Base-by-base conservation (phyloP, 1,140 invertebrate species). In the Adoxophyes honmai region DNA sequence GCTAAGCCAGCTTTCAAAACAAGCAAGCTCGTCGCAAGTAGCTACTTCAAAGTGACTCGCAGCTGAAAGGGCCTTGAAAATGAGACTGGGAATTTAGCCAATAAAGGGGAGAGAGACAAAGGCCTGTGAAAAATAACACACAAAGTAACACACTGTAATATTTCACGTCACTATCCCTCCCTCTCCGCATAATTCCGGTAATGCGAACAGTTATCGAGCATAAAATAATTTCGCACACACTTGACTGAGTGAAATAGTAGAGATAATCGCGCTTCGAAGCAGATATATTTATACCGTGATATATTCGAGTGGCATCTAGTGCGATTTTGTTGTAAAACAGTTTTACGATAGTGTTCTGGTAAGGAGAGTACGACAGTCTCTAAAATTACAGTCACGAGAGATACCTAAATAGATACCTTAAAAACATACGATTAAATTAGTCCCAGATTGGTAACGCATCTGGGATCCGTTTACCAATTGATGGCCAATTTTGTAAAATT, bases 21-120 rank as follows among this genome's bases (percentile, higher is more conserved):
- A 28, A 6, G 21, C 21, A 28, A 28, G 21, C 21, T 28, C 21
- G 21, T 28, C 21, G 6, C 2, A 28, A 28, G 21, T 28, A 28
- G n/a, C 39, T 44, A 44, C 42, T 48, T 48, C 42, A 33, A 21
- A 28, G 42, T n/a, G 42, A 15, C 1, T 28, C 13, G 18, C 42
- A n/a, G 21, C 16, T 48, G 18, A 28, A 48, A 48, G 10, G 39
- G 42, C 42, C 42, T 48, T 48, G 16, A 48, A 48, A 48, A 42
- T 42, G 10, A 75, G 76, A 78, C 71, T 71, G 74, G 66, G 70
- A 79, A 71, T 79, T 71, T 63, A 59, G 64, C 70, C 75, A 75
- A 80, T 75, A 78, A 75, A 70, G 54, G 42, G 64, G 61, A 28
- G 21, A 28, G 61, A 75, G 65, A 72, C 68, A 69, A 70, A 60